phyloP scores from a whole-genome alignment of 1,140 invertebrate genomes.

The Drosophila malerkotliana region DNA sequence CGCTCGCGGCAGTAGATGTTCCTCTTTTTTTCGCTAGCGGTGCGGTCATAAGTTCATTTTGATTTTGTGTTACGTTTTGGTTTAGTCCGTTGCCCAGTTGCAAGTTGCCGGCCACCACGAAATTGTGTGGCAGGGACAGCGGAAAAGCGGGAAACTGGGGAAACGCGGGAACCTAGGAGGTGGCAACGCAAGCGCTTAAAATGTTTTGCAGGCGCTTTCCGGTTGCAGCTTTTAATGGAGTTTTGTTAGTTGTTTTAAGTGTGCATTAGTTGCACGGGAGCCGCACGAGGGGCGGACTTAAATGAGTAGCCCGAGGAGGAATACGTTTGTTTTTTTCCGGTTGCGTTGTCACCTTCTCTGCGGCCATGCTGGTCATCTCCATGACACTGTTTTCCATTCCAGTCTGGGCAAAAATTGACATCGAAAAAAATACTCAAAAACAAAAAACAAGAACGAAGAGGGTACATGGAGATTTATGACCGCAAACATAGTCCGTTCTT shows the following conservation, averaged over 20 bases:
- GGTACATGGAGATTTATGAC: constrained; percentile 33
- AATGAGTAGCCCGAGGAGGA: constrained; percentile 50
- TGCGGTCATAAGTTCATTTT: constrained; percentile 81
- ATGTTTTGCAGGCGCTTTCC: constrained; percentile 74
- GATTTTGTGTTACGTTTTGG: constrained; percentile 81
- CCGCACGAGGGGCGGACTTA: constrained; percentile 22
- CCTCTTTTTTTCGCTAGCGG: constrained; percentile 44
- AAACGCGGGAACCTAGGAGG: constrained; percentile 6
- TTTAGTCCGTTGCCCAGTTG: constrained; percentile 67
- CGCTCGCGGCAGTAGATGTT: constrained; percentile 36
- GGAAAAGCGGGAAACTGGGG: not conserved
- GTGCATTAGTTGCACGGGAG: constrained; percentile 66
- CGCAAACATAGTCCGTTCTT: constrained; percentile 16
- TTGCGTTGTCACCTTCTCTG: constrained; percentile 44
- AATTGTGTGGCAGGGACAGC: constrained; percentile 34
- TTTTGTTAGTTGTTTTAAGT: constrained; percentile 79
- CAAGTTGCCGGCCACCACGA: constrained; percentile 51
- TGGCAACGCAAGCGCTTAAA: constrained; percentile 75
- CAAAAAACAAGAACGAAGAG: not conserved
- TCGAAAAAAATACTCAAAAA: constrained; percentile 26
- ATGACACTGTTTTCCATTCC: constrained; percentile 32
- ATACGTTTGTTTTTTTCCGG: constrained; percentile 20
- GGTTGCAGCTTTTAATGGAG: constrained; percentile 78
- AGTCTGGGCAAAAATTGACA: constrained; percentile 29
- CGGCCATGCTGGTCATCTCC: constrained; percentile 35